These are phyloP conservation scores for Spheniscus humboldti DNA, from an alignment of 2,797 vertebrate species.

Conservation along the genomic window DNA sequence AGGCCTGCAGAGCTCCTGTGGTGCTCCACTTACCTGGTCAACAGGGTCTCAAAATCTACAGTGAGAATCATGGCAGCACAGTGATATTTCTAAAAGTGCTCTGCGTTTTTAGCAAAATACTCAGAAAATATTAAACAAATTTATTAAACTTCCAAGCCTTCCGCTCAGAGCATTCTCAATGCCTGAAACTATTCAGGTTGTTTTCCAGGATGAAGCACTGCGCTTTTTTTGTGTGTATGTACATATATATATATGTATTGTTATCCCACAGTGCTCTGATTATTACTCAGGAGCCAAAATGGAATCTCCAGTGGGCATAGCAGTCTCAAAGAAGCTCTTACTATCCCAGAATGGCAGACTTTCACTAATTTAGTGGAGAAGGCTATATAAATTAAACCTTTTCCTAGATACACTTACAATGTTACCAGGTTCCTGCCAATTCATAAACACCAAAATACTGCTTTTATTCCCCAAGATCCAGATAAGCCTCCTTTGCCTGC, in stretches of 20 bases:
- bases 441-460: background rate
- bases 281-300: background rate
- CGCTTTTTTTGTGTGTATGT: background rate
- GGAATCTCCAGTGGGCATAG: background rate
- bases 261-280: background rate
- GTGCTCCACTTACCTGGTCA: background rate
- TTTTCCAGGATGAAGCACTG: background rate
- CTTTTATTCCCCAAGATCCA: background rate
- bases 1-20: background rate
- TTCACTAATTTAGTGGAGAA: background rate
- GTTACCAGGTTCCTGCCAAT: background rate
- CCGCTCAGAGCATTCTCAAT: background rate
- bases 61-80: background rate
- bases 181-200: background rate
- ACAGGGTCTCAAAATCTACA: background rate
- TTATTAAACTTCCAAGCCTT: background rate
- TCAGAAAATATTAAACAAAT: background rate
- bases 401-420: background rate
- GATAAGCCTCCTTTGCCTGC: background rate
- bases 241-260: too few relatives aligned
- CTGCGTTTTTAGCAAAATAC: background rate
- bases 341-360: background rate
- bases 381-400: background rate
- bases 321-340: background rate
- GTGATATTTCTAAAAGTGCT: background rate